Base-by-base conservation (phyloP, 2,888 invertebrate genomes). In the Prosopocoilus inquinatus region DNA sequence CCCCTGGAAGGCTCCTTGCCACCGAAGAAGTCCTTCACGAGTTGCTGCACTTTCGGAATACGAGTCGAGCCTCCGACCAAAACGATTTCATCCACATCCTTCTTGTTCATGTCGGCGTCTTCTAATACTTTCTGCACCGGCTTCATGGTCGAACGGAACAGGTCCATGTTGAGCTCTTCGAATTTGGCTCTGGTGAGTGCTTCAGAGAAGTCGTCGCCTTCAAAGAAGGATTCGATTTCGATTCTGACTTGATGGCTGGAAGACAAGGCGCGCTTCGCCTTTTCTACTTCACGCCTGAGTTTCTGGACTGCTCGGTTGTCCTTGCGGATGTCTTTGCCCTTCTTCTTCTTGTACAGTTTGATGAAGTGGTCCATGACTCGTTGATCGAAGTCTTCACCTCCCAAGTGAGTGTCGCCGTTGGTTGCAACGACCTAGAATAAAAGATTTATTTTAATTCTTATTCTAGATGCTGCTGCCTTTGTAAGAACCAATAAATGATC, bases 381-480 rank as follows among this genome's bases (percentile, higher is more conserved):
- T 79, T 97, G 96, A 80, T 97, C 96, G 78, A 97, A 99, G 82
- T 99, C 98, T 81, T 99, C 98, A 76, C 98, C 98, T 71, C 98
- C 96, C 81, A 97, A 87, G 78, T 97, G 96, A 67, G 96, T 97
- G 76, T 97, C 96, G 70, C 97, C 97, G 73, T 92, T 93, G 60
- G 94, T 94, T 1, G 94, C 88, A 1, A 91, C 89, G 49, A 89
- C 73, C 66, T 66, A 41, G 5, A 52, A 53, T 15, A 44, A 44
- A 32, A 7, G 34, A 20, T 12, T 9, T 20, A 28, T 28, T 28
- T 28, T 7, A 28, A 28, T 16, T 16, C 2, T 16, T 16, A 3
- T 2, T 16, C 3, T 16, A 2, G 3, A 16, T 16, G 3, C 2
- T 16, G 2, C 3, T 16, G 16, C 16, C n/a, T n/a, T n/a, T n/a